phyloP scores from a whole-genome alignment of 2,797 vertebrate genomes.

The Protosalanx chinensis region DNA sequence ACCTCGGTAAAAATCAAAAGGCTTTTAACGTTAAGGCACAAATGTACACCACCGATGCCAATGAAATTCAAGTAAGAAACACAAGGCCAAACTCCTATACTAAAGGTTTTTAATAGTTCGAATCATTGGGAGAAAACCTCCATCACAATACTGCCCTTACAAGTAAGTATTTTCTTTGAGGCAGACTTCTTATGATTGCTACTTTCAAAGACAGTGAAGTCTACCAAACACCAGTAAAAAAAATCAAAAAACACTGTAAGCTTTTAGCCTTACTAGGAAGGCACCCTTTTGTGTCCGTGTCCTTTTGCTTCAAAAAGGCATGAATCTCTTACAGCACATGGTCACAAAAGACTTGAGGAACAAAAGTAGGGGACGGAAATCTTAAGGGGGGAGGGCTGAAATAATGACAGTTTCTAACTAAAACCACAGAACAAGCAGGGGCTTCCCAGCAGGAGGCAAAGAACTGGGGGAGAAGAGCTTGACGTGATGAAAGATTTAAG shows the following conservation, averaged over 20 bases:
- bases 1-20: neutral
- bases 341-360: constrained; percentile 23
- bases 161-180: neutral
- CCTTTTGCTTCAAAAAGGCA: constrained; percentile 19
- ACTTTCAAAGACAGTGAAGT: neutral
- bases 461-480: constrained; percentile 10
- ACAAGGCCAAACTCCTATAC: neutral
- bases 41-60: neutral
- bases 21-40: neutral
- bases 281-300: constrained; percentile 6
- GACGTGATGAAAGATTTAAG: constrained; percentile 22
- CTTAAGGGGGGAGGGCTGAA: constrained; percentile 13
- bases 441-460: constrained; percentile 17
- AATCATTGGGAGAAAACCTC: neutral
- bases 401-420: constrained; percentile 24
- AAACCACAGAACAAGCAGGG: constrained; percentile 16
- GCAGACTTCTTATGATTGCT: neutral
- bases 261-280: neutral
- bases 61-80: neutral
- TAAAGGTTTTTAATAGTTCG: too few species aligned
- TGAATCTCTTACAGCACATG: constrained; percentile 24
- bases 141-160: neutral
- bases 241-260: neutral
- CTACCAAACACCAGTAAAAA: neutral
- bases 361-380: constrained; percentile 1